Percentiles rank a stretch among this genome's conserved stretches.
Evolutionary conservation across 2,797 vertebrate species (phyloP).

Genomic region (Gephyroberyx darwinii): DNA sequence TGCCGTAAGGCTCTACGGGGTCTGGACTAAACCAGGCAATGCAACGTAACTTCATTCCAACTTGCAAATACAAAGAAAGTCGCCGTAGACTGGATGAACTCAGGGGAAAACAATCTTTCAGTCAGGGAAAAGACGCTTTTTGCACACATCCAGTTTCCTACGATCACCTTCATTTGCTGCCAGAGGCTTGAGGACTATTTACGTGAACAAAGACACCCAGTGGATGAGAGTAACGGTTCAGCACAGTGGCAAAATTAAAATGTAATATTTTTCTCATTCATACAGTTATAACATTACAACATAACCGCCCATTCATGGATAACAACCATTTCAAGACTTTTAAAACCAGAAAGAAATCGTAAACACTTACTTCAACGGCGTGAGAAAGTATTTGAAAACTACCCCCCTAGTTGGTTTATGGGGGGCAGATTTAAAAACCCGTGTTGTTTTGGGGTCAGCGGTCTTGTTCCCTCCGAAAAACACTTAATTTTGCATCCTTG

Average conservation of each 20-base stretch:
- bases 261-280: background rate
- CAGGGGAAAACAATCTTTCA: no score
- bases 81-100: no score
- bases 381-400: conserved; percentile 31
- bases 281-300: background rate
- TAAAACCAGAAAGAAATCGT: conserved; percentile 35
- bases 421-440: conserved; percentile 65
- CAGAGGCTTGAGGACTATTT: background rate
- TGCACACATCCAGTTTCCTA: no score
- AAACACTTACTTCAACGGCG: conserved; percentile 67
- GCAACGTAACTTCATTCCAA: no score
- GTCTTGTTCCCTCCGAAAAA: conserved; percentile 46
- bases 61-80: background rate
- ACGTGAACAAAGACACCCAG: conserved; percentile 9
- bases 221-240: conserved; percentile 12
- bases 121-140: no score
- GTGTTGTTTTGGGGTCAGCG: conserved; percentile 25
- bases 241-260: background rate
- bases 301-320: background rate
- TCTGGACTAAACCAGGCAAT: background rate
- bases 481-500: conserved; percentile 58
- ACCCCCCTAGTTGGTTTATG: conserved; percentile 45
- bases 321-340: background rate
- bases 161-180: no score
- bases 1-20: background rate